Base-by-base conservation (phyloP, 2,113 vertebrate species). In the Pogonocichla stellata region DNA sequence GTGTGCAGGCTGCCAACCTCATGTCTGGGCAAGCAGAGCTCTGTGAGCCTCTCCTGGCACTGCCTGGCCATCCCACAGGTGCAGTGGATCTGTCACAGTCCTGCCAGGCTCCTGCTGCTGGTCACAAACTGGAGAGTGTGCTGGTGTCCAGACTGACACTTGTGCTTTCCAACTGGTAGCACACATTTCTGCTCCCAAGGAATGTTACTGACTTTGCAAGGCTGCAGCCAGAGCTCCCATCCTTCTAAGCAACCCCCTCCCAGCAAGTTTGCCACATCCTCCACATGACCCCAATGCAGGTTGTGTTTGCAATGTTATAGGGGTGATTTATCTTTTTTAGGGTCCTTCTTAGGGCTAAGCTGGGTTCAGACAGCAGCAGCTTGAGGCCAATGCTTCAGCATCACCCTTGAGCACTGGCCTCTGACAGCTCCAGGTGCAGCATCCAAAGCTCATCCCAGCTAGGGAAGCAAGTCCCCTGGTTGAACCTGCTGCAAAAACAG, bases 11-110 rank as follows among this genome's bases (percentile, higher is more conserved):
- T 86, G 90, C 50, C 28, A 34, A 12, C 8, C 8, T 29, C 13
- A 22, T 1, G 3, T 17, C 34, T 2, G 0, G 45, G 42, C 58
- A 45, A 6, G 0, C 62, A 45, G 38, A 28, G 29, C 22, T 73
- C 58, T 23, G 40, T 0, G 0, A 75, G 51, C 60, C 47, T 66
- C 69, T 66, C 15, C 50, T 61, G 64, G n/a, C 40, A 14, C 64
- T 28, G 33, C 40, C 16, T 20, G 67, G 12, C 25, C 40, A 26
- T 11, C 48, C 51, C 9, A 8, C 47, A 26, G 43, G 13, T 9
- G 47, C 66, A 50, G 4, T 23, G 38, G 17, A 18, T 34, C 62
- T 64, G 26, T 13, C 6, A 1, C 2, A 5, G 58, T 54, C 82
- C 71, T 75, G 45, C 18, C 45, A 48, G 53, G n/a, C 40, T 92